These are phyloP conservation scores for Neomorphus geoffroyi DNA, from an alignment of 2,797 vertebrate species.

Conservation along the genomic window DNA sequence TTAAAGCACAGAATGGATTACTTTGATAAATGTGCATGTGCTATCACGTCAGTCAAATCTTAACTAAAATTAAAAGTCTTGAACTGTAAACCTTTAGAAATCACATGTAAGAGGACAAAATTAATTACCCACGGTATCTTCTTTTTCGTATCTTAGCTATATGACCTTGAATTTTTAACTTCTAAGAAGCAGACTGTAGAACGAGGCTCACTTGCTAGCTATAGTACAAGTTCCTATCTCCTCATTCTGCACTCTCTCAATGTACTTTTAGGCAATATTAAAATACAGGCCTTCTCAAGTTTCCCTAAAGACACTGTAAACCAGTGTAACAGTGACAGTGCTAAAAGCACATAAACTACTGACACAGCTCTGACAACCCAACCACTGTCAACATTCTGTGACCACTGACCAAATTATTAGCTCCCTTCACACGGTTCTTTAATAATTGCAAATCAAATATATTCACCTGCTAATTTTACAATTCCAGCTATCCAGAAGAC, in stretches of 20 bases:
- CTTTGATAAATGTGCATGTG: background rate
- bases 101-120: background rate
- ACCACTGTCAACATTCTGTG: background rate
- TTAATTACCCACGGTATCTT: background rate
- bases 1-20: background rate
- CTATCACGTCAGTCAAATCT: background rate
- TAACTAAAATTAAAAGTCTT: background rate
- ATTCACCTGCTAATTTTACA: constrained; percentile 91
- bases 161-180: background rate
- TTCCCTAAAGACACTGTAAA: background rate
- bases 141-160: background rate
- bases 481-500: constrained; percentile 98
- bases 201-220: background rate
- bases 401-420: background rate
- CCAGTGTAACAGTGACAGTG: background rate
- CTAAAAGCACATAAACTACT: background rate
- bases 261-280: background rate
- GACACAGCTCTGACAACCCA: background rate
- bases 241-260: background rate
- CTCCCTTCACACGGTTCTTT: background rate
- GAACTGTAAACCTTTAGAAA: background rate
- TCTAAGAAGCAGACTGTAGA: background rate
- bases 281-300: background rate
- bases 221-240: background rate
- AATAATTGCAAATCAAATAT: background rate